Percentiles rank a stretch among this genome's conserved stretches.
These are phyloP conservation scores for Platorchestia sp. DNA, from an alignment of 1,140 invertebrate species.

Conservation along the genomic window DNA sequence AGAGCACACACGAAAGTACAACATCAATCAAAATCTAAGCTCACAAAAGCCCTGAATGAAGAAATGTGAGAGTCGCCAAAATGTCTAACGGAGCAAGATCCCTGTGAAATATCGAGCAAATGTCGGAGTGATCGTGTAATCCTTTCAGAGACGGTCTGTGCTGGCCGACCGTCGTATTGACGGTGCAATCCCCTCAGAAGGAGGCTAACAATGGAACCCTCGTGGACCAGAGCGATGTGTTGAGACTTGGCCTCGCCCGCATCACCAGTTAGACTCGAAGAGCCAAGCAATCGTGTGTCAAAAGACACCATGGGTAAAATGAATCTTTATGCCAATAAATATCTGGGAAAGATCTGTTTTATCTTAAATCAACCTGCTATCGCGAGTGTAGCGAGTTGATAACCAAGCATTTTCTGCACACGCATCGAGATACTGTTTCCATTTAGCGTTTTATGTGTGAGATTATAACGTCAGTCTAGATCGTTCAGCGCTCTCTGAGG, in stretches of 20 bases:
- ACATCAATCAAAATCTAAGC: no score
- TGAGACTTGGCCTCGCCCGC: background rate
- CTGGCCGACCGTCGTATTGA: background rate
- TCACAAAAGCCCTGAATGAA: no score
- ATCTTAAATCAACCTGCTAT: background rate
- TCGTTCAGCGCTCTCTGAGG: background rate
- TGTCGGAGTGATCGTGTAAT: background rate
- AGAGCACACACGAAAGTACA: no score
- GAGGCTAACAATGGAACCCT: background rate
- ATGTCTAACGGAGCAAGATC: background rate
- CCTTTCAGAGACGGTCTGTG: background rate
- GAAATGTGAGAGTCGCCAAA: no score
- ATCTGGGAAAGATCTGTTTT: background rate
- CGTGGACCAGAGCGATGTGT: background rate
- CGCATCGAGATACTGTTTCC: background rate
- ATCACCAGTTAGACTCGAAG: background rate
- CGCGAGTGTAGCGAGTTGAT: background rate
- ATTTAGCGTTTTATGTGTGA: background rate
- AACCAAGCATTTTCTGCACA: background rate
- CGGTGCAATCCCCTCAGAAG: background rate
- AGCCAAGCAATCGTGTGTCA: no score
- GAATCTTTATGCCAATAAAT: no score
- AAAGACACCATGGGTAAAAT: no score
- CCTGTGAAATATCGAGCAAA: background rate
- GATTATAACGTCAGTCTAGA: background rate